These are phyloP conservation scores for Agonopterix alstromeriana DNA, from an alignment of 2,888 invertebrate genomes.

Conservation along the genomic window DNA sequence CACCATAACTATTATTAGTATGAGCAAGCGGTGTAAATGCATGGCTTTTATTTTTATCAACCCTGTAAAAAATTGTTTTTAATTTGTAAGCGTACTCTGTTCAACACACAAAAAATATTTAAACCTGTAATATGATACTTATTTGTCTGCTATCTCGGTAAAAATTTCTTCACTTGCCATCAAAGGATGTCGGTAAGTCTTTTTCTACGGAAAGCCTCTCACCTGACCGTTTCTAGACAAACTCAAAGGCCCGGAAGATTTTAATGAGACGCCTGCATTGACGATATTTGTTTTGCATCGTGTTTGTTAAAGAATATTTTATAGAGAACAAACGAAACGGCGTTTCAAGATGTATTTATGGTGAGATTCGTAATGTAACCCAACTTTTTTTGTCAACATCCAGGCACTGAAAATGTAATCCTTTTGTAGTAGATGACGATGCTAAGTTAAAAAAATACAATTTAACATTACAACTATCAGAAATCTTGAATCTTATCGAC, in stretches of 20 bases:
- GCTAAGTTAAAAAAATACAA: no score
- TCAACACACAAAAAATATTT: no score
- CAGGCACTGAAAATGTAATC: no score
- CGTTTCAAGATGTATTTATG: no score
- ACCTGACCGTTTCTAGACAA: slow-evolving; percentile 62
- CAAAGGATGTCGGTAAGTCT: slow-evolving; percentile 37
- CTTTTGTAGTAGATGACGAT: no score
- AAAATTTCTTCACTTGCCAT: slow-evolving; percentile 30
- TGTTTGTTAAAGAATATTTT: slow-evolving; percentile 18
- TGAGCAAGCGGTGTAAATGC: slow-evolving; percentile 1
- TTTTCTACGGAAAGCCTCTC: slow-evolving; percentile 38
- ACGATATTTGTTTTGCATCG: slow-evolving; percentile 55
- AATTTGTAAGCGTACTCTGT: background rate
- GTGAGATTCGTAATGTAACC: no score
- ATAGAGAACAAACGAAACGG: no score
- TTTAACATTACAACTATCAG: no score
- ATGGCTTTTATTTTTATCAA: background rate
- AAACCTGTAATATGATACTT: no score
- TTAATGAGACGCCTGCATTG: slow-evolving; percentile 72
- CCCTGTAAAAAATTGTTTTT: slow-evolving; percentile 3
- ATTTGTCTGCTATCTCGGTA: no score
- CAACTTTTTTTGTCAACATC: no score
- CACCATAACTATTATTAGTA: background rate
- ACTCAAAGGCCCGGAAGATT: slow-evolving; percentile 72
- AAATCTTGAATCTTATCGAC: no score